Evolutionary conservation across 30 jellyfish, hydroid and myxozoan genomes (phyloP).

Genomic region (Turritopsis dohrnii): DNA sequence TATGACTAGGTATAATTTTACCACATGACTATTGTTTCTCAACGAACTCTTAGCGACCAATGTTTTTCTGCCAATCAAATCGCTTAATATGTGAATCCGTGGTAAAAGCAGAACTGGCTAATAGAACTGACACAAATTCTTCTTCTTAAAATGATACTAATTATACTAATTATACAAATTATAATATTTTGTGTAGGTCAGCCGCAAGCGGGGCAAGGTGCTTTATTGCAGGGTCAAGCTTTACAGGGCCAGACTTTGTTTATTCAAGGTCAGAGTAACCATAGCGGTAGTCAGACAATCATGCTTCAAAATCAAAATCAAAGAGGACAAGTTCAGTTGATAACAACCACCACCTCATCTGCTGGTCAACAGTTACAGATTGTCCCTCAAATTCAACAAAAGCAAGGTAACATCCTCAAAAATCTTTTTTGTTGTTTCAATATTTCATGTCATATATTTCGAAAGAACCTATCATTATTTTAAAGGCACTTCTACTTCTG

Average conservation of each 20-base stretch:
- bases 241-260: slow-evolving; percentile 93
- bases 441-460: too few relatives aligned
- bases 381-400: slow-evolving; percentile 82
- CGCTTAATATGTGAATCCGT: too few relatives aligned
- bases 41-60: too few relatives aligned
- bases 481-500: not conserved
- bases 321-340: slow-evolving; percentile 82
- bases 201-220: slow-evolving; percentile 54
- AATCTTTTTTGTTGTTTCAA: not conserved
- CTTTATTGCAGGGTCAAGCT: slow-evolving; percentile 76
- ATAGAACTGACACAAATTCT: too few relatives aligned
- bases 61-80: too few relatives aligned
- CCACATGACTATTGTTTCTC: too few relatives aligned
- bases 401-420: slow-evolving; percentile 35
- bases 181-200: slow-evolving; percentile 68
- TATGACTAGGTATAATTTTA: too few relatives aligned
- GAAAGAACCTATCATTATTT: not conserved
- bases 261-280: slow-evolving; percentile 70
- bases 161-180: too few relatives aligned
- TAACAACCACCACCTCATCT: slow-evolving; percentile 72
- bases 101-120: too few relatives aligned
- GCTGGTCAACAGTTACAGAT: slow-evolving; percentile 82
- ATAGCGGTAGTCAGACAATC: slow-evolving; percentile 65
- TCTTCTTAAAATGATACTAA: too few relatives aligned
- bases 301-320: slow-evolving; percentile 82